A percentile compares a stretch with the other conserved stretches of the same genome.
Conservation (phyloP, 2,113 vertebrate species). For the Anolis sagrei region DNA sequence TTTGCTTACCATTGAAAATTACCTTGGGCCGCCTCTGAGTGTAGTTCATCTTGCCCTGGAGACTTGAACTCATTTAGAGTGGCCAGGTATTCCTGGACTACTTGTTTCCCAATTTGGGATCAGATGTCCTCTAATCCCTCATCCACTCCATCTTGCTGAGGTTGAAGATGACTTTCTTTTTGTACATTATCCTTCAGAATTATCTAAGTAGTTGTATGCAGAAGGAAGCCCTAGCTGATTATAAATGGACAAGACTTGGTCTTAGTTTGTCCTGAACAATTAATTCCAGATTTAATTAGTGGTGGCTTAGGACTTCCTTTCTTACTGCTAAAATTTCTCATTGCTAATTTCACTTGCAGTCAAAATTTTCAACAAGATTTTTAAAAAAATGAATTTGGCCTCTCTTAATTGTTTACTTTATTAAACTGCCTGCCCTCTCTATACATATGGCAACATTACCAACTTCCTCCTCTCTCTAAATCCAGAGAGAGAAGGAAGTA, state of each 20-base stretch:
- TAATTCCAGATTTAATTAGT: neutral
- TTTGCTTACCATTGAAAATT: no score
- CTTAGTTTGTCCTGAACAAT: neutral
- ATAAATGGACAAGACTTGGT: neutral
- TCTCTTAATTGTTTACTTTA: neutral
- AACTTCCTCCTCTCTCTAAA: neutral
- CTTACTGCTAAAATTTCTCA: conserved; percentile 1
- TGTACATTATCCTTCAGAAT: neutral
- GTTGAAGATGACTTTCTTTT: no score
- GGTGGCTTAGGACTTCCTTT: neutral
- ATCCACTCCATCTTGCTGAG: no score
- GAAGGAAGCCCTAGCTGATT: neutral
- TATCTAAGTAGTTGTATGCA: neutral
- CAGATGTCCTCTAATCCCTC: no score
- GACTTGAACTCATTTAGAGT: no score
- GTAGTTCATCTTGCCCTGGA: no score
- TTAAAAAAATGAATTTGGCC: neutral
- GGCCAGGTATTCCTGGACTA: no score
- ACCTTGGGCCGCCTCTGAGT: no score
- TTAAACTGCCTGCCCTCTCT: neutral
- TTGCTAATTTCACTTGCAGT: neutral
- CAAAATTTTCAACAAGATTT: neutral
- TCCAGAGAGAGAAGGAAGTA: no score
- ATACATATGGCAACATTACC: neutral
- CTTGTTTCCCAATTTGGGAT: no score